These are phyloP conservation scores for Salmo trutta DNA, from an alignment of 2,797 vertebrate species.

Conservation along the genomic window DNA sequence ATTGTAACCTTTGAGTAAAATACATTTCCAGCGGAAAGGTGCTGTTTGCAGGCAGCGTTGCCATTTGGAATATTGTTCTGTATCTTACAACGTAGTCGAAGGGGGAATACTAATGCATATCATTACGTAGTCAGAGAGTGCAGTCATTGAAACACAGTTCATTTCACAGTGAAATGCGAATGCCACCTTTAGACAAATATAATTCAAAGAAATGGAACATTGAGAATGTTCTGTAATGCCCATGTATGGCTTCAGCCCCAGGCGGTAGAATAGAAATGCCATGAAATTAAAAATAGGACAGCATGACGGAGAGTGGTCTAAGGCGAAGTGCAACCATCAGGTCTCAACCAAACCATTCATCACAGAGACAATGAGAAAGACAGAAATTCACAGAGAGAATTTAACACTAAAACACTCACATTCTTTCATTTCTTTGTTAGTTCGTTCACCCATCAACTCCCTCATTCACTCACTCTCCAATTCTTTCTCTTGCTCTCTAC, in stretches of 20 bases:
- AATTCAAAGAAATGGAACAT: slow-evolving; percentile 76
- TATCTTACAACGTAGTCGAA: slow-evolving; percentile 61
- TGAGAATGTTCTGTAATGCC: slow-evolving; percentile 72
- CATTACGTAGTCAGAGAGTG: slow-evolving; percentile 74
- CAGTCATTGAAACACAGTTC: slow-evolving; percentile 77
- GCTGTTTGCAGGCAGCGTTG: slow-evolving; percentile 58
- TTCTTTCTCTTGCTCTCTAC: slow-evolving; percentile 8
- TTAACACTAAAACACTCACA: not conserved
- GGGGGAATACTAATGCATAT: slow-evolving; percentile 71
- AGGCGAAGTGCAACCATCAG: slow-evolving; percentile 72
- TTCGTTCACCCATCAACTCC: not conserved
- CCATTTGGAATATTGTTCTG: slow-evolving; percentile 42
- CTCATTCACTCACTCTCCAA: slow-evolving; percentile 56
- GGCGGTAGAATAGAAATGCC: slow-evolving; percentile 76
- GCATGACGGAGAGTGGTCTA: slow-evolving; percentile 74
- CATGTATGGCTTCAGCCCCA: slow-evolving; percentile 66
- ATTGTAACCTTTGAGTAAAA: slow-evolving; percentile 77
- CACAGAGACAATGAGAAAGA: slow-evolving; percentile 51
- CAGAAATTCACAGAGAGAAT: slow-evolving; percentile 19
- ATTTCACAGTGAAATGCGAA: slow-evolving; percentile 79
- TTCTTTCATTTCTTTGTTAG: slow-evolving; percentile 35
- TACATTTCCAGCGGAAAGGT: slow-evolving; percentile 64
- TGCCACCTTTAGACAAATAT: slow-evolving; percentile 77
- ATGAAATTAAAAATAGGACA: slow-evolving; percentile 82
- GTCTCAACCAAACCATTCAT: slow-evolving; percentile 70